Base-by-base conservation (phyloP, 1,140 invertebrate species). In the Ruditapes philippinarum region DNA sequence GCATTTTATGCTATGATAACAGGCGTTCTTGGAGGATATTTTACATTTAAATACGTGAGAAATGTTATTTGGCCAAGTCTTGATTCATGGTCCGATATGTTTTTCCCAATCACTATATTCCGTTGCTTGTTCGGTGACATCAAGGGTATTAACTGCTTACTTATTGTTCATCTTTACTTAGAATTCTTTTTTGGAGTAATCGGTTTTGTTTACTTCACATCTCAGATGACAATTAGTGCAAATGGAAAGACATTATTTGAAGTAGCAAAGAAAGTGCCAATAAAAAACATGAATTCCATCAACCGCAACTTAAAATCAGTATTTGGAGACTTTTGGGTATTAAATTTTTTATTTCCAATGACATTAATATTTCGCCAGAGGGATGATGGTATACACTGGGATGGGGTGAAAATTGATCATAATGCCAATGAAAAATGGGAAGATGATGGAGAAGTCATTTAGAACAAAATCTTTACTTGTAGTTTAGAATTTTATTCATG, bases 1-100 rank as follows among this genome's bases (percentile, higher is more conserved):
- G 95, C 98, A 19, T 95, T 98, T 25, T 97, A 99, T 95, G 84
- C 76, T 14, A 80, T 84, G 33, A 49, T 92, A n/a, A 79, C 81
- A 19, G 82, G 88, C 28, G n/a, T 81, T 11, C 54, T 88, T 0
- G 91, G 90, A 2, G 90, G 82, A 14, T 91, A 88, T 80, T 73
- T 92, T n/a, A 91, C 89, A n/a, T 74, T 82, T 33, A 76, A 80
- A 49, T 93, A 90, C 60, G 51, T 93, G 1, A 28, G n/a, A 4
- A 51, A 78, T 57, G 74, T 89, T n/a, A 82, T 84, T 57, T 84
- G 83, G 79, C 62, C 78, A 19, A 17, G 36, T n/a, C 0, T 65
- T 25, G 17, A 84, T 33, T 42, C 49, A 31, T 65, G 91, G 91
- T 80, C 57, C 22, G 91, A 93, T 83, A 76, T 91, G 42, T 33